Conservation (phyloP, 2,797 vertebrate genomes). For the Clarias fuscus region DNA sequence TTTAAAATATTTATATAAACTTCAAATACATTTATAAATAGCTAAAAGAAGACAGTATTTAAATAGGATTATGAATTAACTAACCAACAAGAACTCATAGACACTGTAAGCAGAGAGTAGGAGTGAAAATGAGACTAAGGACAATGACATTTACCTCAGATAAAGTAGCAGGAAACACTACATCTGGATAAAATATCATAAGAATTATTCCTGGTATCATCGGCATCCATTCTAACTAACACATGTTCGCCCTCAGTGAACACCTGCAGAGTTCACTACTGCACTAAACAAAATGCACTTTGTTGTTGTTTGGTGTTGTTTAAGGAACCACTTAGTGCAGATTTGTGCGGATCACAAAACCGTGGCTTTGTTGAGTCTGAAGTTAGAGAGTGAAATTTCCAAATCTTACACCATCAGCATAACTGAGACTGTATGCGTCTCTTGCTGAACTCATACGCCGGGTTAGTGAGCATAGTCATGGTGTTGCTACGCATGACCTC, state of each 20-base stretch:
- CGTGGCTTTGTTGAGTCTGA: neutral
- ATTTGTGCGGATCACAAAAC: neutral
- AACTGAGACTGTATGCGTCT: neutral
- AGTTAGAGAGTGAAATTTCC: too few species aligned
- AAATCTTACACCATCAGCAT: neutral
- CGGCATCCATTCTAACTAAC: neutral
- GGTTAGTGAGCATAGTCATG: neutral
- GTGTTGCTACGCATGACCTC: conserved; percentile 22
- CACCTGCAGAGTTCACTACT: neutral
- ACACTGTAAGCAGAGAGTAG: too few species aligned
- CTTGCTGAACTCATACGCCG: neutral
- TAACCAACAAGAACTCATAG: too few species aligned
- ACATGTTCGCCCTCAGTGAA: neutral
- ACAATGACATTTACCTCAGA: too few species aligned
- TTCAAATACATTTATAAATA: too few species aligned
- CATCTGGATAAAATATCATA: neutral
- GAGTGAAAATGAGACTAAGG: too few species aligned
- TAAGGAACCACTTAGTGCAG: neutral
- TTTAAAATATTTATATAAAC: too few species aligned
- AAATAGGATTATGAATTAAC: too few species aligned
- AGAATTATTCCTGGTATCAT: neutral
- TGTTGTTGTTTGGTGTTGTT: neutral
- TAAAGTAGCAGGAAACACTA: too few species aligned
- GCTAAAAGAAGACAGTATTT: too few species aligned
- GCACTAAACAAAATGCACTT: neutral